Percentiles rank a stretch among this genome's conserved stretches.
These are phyloP conservation scores for Epirrhoe alternata DNA, from an alignment of 2,888 invertebrate species.

Conservation along the genomic window DNA sequence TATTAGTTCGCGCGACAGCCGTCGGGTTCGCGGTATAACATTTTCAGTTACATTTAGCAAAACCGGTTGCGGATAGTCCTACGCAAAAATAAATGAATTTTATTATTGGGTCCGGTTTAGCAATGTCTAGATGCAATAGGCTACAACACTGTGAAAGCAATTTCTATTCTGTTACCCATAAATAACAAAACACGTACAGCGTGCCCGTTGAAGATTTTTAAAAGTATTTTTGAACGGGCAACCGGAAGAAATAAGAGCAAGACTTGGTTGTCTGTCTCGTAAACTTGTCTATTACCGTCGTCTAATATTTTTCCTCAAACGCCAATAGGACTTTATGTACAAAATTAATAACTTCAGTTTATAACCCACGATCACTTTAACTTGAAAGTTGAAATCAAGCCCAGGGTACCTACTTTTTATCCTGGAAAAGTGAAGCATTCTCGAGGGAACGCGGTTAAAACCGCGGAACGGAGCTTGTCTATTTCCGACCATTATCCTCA, in stretches of 20 bases:
- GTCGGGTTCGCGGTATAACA: constrained; percentile 15
- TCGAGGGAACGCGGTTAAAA: too few relatives aligned
- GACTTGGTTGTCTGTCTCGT: background rate
- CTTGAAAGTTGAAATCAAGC: too few relatives aligned
- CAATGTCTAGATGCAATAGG: constrained; percentile 6
- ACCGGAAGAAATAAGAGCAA: background rate
- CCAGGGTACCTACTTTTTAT: too few relatives aligned
- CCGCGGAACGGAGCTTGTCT: too few relatives aligned
- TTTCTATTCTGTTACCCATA: background rate
- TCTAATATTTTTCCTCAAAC: background rate
- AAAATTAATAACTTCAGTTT: background rate
- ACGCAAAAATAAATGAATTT: constrained; percentile 18
- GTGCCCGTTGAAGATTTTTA: background rate
- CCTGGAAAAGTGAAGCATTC: too few relatives aligned
- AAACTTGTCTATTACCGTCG: background rate
- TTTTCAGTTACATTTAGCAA: constrained; percentile 5
- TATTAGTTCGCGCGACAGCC: constrained; percentile 34
- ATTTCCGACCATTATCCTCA: background rate
- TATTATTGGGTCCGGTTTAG: constrained; percentile 17
- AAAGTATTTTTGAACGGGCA: background rate
- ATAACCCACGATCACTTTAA: too few relatives aligned
- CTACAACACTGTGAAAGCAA: background rate
- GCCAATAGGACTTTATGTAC: background rate
- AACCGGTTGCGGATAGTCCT: constrained; percentile 14
- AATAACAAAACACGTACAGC: background rate